A percentile compares a stretch with the other conserved stretches of the same genome.
phyloP scores from a whole-genome alignment of 2,888 invertebrate species.

The Drosophila diplacantha region DNA sequence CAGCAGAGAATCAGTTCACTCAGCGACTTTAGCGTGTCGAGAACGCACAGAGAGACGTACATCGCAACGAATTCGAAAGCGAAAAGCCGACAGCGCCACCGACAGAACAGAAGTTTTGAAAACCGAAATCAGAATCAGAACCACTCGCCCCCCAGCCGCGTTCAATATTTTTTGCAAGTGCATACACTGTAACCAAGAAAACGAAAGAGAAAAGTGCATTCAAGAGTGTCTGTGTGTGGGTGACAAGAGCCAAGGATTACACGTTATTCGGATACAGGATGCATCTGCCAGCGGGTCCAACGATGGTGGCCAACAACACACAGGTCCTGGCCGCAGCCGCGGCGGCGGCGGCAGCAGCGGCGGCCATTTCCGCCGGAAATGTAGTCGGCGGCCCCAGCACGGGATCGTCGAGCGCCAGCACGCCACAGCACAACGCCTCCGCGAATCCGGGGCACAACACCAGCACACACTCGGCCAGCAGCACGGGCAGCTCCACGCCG shows the following conservation, averaged over 20 bases:
- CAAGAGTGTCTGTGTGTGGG: background rate
- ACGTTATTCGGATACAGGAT: constrained; percentile 45
- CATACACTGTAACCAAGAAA: background rate
- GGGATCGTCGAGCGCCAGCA: constrained; percentile 16
- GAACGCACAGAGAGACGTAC: constrained; percentile 55
- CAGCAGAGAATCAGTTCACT: constrained; percentile 78
- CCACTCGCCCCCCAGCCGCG: too few species aligned
- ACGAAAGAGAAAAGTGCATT: background rate
- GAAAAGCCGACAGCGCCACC: constrained; percentile 2
- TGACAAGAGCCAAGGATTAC: constrained; percentile 16
- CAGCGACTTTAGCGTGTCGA: constrained; percentile 77
- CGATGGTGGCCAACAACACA: constrained; percentile 72
- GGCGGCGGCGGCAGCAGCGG: constrained; percentile 53
- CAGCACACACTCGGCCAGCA: constrained; percentile 64
- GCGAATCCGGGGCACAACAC: constrained; percentile 36
- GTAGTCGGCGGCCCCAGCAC: constrained; percentile 1
- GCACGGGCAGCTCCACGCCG: constrained; percentile 59
- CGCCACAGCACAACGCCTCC: constrained; percentile 9
- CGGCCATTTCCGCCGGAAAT: constrained; percentile 24
- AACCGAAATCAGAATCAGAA: background rate
- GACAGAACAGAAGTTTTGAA: background rate
- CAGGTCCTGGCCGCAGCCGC: constrained; percentile 55
- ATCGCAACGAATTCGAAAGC: background rate
- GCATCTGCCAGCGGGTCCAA: constrained; percentile 77
- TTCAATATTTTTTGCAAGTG: constrained; percentile 12